Evolutionary conservation across 2,797 vertebrate genomes (phyloP), one percentile per base, ranked within the genome.

Genomic region (Hybognathus amarus): DNA sequence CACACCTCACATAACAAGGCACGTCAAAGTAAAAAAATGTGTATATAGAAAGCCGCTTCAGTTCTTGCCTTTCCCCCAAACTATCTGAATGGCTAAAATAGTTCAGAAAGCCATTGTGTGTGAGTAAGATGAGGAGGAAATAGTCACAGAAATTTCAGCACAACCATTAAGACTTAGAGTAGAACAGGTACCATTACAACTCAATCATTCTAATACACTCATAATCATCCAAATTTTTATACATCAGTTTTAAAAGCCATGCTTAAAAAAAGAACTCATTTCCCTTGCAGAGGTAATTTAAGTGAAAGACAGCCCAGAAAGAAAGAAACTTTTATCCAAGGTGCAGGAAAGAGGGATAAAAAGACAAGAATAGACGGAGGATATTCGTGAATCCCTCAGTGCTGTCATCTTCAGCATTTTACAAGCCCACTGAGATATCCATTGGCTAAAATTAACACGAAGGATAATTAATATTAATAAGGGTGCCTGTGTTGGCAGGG

Each of bases 181-280:
- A 91, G 88, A 92, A 89, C 90, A 92, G 88, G 89, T 90, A 92
- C 91, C 87, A 91, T 90, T 91, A 90, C 89, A 91, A 92, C 91
- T 93, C 90, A 91, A 93, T 95, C 92, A 93, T 93, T 90, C 92
- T 92, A 93, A 93, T 91, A 90, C 90, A 84, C 87, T 89, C 90
- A 91, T 93, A 92, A 94, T 93, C 90, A 91, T 90, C 85, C 91
- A 89, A 83, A 90, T 90, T 92, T 93, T 90, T 89, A 90, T 91
- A 82, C 92, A 92, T 92, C 92, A 92, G 92, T 93, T 93, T 93
- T 91, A 88, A 93, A 94, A 92, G 90, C 84, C 86, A 85, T 77
- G 40, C 79, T 88, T 80, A 67, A 80, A 87, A 89, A 90, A 73
- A 74, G 83, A 89, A 91, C 91, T 92, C 63, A 92, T 93, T 93